Base-by-base conservation (phyloP, 2,113 vertebrate genomes). In the Chloebia gouldiae region DNA sequence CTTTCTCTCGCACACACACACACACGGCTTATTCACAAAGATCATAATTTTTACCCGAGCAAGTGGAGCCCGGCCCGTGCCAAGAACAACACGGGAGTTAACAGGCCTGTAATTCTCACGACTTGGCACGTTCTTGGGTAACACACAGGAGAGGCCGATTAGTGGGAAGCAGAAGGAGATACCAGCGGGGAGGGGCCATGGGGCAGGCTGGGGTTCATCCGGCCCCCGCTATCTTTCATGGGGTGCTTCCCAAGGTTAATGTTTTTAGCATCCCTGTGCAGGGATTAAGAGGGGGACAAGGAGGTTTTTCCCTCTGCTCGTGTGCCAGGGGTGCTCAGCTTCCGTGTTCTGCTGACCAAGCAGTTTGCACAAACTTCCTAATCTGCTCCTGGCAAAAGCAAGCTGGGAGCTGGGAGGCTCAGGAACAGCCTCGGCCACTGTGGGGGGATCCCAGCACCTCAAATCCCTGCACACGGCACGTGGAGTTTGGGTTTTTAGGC, bases 41-140 rank as follows among this genome's bases (percentile, higher is more conserved):
- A 90, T 81, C 88, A 17, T 93, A 51, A 93, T 93, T 97, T 96
- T 94, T 92, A 91, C 68, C 90, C 76, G 2, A 80, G 94, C 92
- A 94, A 96, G 93, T 96, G 94, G 94, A 96, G 93, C 79, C 85
- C 4, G 12, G 22, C 44, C 68, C 3, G 0, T 90, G 93, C 96
- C 95, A 97, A 96, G 92, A 96, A 88, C 8, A 97, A 96, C 90
- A 93, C 47, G 11, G 76, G 93, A 96, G 95, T 95, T 96, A 97
- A 96, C 94, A 95, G 95, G 95, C 88, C 94, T 94, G 94, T 96
- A 94, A 93, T 95, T 96, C 96, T 97, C 93, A 75, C 60, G 51
- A 88, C 96, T 97, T 95, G 95, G 94, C 94, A 95, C 64, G 50
- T 96, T 96, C 96, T 94, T 71, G 86, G 95, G 93, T 95, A 93